A percentile compares a stretch with the other conserved stretches of the same genome.
Conservation (phyloP, 2,113 vertebrate genomes). For the Crotophaga sulcirostris region DNA sequence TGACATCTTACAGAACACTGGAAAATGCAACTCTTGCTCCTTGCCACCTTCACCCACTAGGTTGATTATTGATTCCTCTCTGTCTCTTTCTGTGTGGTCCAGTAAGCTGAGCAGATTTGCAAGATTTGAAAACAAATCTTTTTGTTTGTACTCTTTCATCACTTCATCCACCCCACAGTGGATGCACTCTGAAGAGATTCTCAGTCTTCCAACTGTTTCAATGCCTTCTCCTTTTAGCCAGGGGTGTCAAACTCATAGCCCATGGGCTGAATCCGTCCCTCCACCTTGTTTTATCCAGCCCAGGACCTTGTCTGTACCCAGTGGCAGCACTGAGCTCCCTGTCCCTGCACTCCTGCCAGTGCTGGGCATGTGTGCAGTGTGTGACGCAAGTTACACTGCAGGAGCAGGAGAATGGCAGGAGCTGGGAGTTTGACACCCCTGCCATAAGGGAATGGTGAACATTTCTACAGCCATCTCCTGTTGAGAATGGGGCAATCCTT, state of each 20-base stretch:
- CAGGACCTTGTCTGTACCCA: no score
- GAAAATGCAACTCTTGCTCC: neutral
- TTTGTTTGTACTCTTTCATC: neutral
- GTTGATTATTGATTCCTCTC: neutral
- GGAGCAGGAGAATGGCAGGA: no score
- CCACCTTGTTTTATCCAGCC: no score
- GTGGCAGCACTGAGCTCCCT: no score
- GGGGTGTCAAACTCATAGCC: no score
- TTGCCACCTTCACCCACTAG: neutral
- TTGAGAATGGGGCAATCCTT: neutral
- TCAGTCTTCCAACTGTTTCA: neutral
- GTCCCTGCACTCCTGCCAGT: no score
- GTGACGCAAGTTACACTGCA: no score
- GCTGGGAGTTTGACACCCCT: no score
- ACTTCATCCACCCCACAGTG: neutral
- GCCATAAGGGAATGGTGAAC: neutral
- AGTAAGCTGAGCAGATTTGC: neutral
- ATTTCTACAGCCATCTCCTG: neutral
- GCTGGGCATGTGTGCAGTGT: no score
- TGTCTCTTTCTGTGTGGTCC: neutral
- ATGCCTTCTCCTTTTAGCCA: neutral
- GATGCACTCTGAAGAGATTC: neutral
- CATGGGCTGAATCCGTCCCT: no score
- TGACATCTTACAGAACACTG: neutral
- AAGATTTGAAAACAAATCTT: neutral